Evolutionary conservation across 2,797 vertebrate species (phyloP).

Genomic region (Urosaurus nigricauda): DNA sequence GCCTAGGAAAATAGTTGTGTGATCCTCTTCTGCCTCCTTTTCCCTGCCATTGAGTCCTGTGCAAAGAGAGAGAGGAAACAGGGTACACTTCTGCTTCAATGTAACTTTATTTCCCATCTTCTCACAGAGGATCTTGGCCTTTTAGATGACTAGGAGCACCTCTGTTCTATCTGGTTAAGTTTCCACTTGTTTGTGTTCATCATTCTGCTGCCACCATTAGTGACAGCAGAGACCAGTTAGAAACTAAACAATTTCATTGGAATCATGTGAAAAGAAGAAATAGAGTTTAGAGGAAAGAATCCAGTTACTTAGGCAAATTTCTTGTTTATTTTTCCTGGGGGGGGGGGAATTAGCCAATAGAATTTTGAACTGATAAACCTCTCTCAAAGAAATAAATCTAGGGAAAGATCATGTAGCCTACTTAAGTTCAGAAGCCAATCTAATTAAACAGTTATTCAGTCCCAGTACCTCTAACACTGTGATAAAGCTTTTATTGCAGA

Average conservation of each 20-base stretch:
- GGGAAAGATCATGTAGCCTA: neutral
- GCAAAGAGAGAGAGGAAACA: no score
- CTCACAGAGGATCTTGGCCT: no score
- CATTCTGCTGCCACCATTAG: no score
- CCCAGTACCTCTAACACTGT: conserved; percentile 49
- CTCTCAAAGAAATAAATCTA: neutral
- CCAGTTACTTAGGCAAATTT: neutral
- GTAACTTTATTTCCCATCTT: no score
- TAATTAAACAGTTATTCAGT: conserved; percentile 50
- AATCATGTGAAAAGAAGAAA: neutral
- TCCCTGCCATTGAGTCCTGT: no score
- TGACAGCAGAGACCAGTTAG: no score
- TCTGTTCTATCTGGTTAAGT: no score
- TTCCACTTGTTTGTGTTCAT: no score
- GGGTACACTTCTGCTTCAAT: no score
- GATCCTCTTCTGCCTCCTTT: no score
- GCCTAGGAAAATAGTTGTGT: no score
- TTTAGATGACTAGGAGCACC: no score
- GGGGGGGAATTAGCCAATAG: neutral
- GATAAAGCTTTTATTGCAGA: conserved; percentile 52
- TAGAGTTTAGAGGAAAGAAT: neutral
- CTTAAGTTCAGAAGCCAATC: neutral
- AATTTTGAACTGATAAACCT: neutral
- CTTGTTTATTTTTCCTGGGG: neutral
- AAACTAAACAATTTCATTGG: neutral